phyloP scores from a whole-genome alignment of 2,888 invertebrate genomes.

The Petrolisthes cinctipes region DNA sequence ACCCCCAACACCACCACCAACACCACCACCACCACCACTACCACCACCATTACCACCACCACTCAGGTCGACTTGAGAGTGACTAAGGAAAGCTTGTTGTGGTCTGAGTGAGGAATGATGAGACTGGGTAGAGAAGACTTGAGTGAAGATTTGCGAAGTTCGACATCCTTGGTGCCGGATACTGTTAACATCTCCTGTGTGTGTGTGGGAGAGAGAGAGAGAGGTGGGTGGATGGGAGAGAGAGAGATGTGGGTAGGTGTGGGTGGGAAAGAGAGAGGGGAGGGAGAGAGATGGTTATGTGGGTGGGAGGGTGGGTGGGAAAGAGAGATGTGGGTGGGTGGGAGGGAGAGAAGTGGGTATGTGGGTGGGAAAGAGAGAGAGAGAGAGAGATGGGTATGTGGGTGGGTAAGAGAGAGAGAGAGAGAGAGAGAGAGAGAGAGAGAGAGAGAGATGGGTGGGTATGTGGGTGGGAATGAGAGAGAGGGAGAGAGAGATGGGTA shows the following conservation, averaged over 20 bases:
- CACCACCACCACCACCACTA: not conserved
- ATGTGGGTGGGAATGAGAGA: not conserved
- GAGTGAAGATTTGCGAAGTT: slow-evolving; percentile 39
- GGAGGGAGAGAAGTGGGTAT: not conserved
- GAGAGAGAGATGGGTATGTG: not conserved
- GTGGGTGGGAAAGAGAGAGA: not conserved
- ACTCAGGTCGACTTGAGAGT: slow-evolving; percentile 2
- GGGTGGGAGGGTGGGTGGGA: not conserved
- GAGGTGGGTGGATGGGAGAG: not conserved
- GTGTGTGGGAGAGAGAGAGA: not conserved
- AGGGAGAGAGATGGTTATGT: not conserved
- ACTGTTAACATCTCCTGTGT: not conserved
- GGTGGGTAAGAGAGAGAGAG: not conserved
- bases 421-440: not conserved
- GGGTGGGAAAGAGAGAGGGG: not conserved
- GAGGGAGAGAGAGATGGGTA: no score
- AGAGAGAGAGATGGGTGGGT: no score
- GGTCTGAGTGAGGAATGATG: not conserved
- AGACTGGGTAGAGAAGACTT: slow-evolving; percentile 38
- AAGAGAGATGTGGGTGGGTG: not conserved
- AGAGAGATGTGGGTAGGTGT: not conserved
- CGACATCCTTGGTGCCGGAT: slow-evolving; percentile 6
- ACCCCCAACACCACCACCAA: not conserved
- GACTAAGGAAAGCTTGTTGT: slow-evolving; percentile 14
- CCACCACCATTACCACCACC: not conserved